phyloP scores from a whole-genome alignment of 2,888 invertebrate species.

The Idaea straminata region DNA sequence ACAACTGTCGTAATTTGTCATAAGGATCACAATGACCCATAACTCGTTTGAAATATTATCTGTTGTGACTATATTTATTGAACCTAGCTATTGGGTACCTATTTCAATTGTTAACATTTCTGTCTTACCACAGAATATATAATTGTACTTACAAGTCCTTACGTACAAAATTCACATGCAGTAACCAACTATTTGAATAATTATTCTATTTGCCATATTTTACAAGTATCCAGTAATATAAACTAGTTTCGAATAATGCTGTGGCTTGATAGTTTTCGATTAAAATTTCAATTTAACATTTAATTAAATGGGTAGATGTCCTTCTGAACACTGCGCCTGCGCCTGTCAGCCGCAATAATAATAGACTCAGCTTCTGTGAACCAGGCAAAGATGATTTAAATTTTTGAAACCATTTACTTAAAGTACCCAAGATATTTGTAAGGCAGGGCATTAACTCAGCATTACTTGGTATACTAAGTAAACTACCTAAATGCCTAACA shows the following conservation, averaged over 20 bases:
- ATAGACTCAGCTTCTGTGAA: neutral
- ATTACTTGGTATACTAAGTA: too few relatives aligned
- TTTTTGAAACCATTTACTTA: neutral
- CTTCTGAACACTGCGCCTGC: neutral
- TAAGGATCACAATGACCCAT: conserved; percentile 58
- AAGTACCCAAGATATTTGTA: too few relatives aligned
- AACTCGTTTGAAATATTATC: conserved; percentile 53
- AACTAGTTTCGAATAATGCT: conserved; percentile 1
- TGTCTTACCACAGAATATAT: too few relatives aligned
- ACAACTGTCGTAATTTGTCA: conserved; percentile 55
- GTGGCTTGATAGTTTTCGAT: conserved; percentile 2
- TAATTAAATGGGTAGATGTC: neutral
- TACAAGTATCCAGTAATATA: conserved; percentile 10
- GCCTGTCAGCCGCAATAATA: neutral
- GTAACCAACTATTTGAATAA: neutral
- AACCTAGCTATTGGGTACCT: conserved; percentile 16
- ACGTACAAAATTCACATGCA: conserved; percentile 1
- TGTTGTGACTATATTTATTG: conserved; percentile 45
- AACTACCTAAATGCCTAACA: too few relatives aligned
- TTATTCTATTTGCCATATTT: conserved; percentile 4
- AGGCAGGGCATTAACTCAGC: too few relatives aligned
- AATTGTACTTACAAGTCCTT: too few relatives aligned
- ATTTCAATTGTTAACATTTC: conserved; percentile 16
- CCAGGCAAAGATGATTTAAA: neutral
- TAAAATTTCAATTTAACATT: conserved; percentile 3